Conservation (phyloP, 2,888 invertebrate species). For the Epistrophe eligans region DNA sequence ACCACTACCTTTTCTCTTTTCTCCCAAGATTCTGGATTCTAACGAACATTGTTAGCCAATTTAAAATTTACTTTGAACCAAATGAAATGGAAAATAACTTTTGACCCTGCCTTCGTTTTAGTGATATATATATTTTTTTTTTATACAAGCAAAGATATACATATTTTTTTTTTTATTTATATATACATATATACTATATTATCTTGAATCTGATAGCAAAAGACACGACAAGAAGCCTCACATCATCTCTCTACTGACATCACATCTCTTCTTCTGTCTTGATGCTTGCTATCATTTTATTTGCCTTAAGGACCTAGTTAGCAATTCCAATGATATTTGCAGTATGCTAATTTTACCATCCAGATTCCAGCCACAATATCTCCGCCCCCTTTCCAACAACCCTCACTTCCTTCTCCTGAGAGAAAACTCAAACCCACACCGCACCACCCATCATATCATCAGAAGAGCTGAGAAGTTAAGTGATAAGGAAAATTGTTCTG, state of each 20-base stretch:
- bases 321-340: constrained; percentile 74
- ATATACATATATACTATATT: neutral
- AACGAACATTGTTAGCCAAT: constrained; percentile 49
- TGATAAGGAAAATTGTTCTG: constrained; percentile 74
- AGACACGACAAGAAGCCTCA: constrained; percentile 14
- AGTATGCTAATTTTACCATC: constrained; percentile 69
- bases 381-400: neutral
- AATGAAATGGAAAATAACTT: constrained; percentile 70
- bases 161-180: neutral
- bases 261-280: neutral
- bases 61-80: constrained; percentile 61
- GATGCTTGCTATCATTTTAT: constrained; percentile 64
- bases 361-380: constrained; percentile 4
- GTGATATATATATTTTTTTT: neutral
- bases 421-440: constrained; percentile 5
- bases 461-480: constrained; percentile 67
- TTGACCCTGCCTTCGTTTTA: constrained; percentile 14
- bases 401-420: no score
- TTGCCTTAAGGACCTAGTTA: constrained; percentile 73
- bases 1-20: neutral
- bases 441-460: constrained; percentile 34
- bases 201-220: constrained; percentile 38
- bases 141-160: neutral
- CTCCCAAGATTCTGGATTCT: neutral
- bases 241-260: neutral